phyloP scores from a whole-genome alignment of 2,113 vertebrate species.

The Dromaius novaehollandiae region DNA sequence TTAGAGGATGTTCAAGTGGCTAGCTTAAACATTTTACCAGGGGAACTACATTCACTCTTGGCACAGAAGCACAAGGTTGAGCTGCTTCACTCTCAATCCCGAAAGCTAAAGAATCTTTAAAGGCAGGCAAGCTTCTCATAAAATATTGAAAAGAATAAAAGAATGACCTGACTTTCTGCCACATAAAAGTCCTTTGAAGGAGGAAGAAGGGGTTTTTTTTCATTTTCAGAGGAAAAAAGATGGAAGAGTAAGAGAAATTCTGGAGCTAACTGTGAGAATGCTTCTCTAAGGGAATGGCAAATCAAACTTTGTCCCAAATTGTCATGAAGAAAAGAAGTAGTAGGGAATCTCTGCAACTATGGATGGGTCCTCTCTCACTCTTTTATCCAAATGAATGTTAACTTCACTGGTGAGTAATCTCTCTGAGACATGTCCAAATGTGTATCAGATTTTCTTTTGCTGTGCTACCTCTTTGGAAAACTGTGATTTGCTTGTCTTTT shows the following conservation, averaged over 20 bases:
- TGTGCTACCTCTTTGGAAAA: not conserved
- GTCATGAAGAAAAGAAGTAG: not conserved
- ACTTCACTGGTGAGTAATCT: not conserved
- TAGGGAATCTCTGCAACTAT: not conserved
- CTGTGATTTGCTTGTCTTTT: not conserved
- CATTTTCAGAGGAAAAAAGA: not conserved
- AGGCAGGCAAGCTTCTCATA: conserved; percentile 11
- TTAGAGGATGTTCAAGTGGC: conserved; percentile 4
- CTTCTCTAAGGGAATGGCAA: not conserved
- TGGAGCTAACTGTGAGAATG: not conserved
- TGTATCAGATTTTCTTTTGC: not conserved
- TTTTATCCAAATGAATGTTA: not conserved
- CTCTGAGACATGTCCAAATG: not conserved
- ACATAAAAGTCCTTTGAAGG: conserved; percentile 25
- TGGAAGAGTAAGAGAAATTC: not conserved
- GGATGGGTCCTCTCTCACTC: not conserved
- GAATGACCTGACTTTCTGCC: conserved; percentile 12
- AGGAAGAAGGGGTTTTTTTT: not conserved
- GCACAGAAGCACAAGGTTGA: conserved; percentile 17
- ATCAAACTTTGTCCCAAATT: not conserved
- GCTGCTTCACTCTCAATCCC: not conserved
- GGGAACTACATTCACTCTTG: not conserved
- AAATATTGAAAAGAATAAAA: conserved; percentile 51
- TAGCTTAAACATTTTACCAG: conserved; percentile 22
- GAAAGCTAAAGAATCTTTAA: conserved; percentile 33